A percentile compares a stretch with the other conserved stretches of the same genome.
Conservation (phyloP, 2,888 invertebrate genomes). For the Lamproptera curius region DNA sequence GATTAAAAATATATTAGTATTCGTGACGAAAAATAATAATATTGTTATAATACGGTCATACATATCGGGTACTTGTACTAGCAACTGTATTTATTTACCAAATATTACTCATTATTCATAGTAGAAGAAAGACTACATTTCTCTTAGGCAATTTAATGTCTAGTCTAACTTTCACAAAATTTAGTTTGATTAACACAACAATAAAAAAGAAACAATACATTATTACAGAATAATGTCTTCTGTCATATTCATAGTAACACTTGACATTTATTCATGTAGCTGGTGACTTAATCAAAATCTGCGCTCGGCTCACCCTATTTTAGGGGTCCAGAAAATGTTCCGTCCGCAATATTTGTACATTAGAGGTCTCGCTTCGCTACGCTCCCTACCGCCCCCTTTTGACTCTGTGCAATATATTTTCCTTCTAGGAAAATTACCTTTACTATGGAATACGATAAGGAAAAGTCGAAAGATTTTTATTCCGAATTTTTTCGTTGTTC, state of each 20-base stretch:
- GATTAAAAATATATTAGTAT: too few relatives aligned
- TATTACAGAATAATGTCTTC: background rate
- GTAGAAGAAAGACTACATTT: too few relatives aligned
- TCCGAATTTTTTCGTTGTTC: too few relatives aligned
- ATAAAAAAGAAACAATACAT: slow-evolving; percentile 1
- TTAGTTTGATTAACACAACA: too few relatives aligned
- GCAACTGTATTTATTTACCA: too few relatives aligned
- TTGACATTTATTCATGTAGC: slow-evolving; percentile 60
- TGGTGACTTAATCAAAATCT: slow-evolving; percentile 69
- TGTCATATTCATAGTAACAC: slow-evolving; percentile 30
- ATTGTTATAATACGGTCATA: too few relatives aligned
- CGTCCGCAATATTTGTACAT: slow-evolving; percentile 78
- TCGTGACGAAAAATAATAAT: too few relatives aligned
- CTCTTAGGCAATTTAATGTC: background rate
- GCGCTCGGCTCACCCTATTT: slow-evolving; percentile 48
- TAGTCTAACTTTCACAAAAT: background rate
- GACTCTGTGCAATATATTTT: slow-evolving; percentile 55
- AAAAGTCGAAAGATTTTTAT: too few relatives aligned
- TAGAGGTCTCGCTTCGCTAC: slow-evolving; percentile 74
- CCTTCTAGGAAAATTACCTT: slow-evolving; percentile 37
- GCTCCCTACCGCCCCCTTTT: slow-evolving; percentile 52
- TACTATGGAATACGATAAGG: too few relatives aligned
- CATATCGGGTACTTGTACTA: too few relatives aligned
- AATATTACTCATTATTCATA: too few relatives aligned
- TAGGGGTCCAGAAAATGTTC: slow-evolving; percentile 68